Percentiles rank a stretch among this genome's conserved stretches.
These are phyloP conservation scores for Agriotes lineatus DNA, from an alignment of 2,888 invertebrate species.

Conservation along the genomic window DNA sequence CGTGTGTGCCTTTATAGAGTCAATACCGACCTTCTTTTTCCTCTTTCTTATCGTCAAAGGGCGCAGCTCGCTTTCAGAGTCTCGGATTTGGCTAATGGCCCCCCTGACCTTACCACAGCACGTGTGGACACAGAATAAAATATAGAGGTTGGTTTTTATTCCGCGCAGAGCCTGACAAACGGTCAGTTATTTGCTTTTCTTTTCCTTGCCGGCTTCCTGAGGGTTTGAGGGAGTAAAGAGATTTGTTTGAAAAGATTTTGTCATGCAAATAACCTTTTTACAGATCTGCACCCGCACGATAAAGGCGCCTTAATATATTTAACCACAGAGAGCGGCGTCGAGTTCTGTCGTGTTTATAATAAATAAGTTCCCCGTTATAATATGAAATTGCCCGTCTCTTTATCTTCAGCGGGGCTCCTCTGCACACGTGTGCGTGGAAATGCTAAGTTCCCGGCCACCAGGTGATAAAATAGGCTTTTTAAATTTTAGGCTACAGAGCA, in stretches of 20 bases:
- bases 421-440: neutral
- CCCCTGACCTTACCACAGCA: slow-evolving; percentile 30
- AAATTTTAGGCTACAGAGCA: neutral
- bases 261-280: slow-evolving; percentile 41
- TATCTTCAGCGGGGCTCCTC: neutral
- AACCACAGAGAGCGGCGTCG: neutral
- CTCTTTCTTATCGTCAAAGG: slow-evolving; percentile 34
- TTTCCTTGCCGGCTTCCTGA: slow-evolving; percentile 25
- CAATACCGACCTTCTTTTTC: slow-evolving; percentile 30
- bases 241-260: slow-evolving; percentile 42
- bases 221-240: slow-evolving; percentile 28
- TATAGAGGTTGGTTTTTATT: slow-evolving; percentile 39
- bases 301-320: slow-evolving; percentile 39
- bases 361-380: slow-evolving; percentile 6
- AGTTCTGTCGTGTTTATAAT: slow-evolving; percentile 22
- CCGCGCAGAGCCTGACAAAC: slow-evolving; percentile 39
- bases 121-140: slow-evolving; percentile 36
- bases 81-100: slow-evolving; percentile 33
- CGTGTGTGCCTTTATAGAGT: slow-evolving; percentile 28
- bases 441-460: neutral
- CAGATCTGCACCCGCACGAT: slow-evolving; percentile 39
- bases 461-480: neutral
- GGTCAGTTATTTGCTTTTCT: slow-evolving; percentile 41
- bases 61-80: slow-evolving; percentile 23
- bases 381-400: neutral